Evolutionary conservation across 1,140 invertebrate genomes (phyloP), one percentile per base, ranked within the genome.

Genomic region (Papilio glaucus): DNA sequence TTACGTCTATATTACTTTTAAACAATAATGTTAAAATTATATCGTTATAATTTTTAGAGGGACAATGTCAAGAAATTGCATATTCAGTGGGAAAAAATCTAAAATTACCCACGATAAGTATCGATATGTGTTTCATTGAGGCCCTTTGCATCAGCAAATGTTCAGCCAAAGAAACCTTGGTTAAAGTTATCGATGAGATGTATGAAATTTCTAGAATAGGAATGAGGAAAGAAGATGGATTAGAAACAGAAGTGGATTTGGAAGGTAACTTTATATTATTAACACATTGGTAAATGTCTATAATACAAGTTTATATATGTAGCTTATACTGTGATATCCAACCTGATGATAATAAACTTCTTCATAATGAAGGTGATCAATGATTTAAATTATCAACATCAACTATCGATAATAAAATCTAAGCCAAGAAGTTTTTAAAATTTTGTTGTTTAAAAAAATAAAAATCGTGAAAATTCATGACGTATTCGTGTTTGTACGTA

Each of bases 41-140:
- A 26, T 53, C 4, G 1, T 67, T 61, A 60, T 41, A 71, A 41
- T 84, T 84, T 70, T 62, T 33, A 92, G 90, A 92, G 82, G 68
- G 81, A 8, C 81, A 89, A 26, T 84, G 85, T 67, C 85, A 88
- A 83, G 90, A 92, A 84, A 83, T 90, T 45, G 87, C 88, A 10
- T 92, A 90, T 71, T 71, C 86, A 2, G 62, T 89, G 4, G 90
- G 86, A 1, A 92, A 89, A 76, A 74, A 71, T 15, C 70, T 92
- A 8, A 49, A 69, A 0, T 70, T 92, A 68, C 88, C 88, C 0
- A 85, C 80, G 12, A 72, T 92, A 18, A 92, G 85, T 76, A 75
- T 91, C 21, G 90, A 92, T 63, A 33, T 74, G 1, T 82, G 82
- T 49, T 84, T 92, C 45, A 82, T 89, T 15, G 85, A 92, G 60